These are phyloP conservation scores for Phocides pigmalion DNA, from an alignment of 1,140 invertebrate species.

Conservation along the genomic window DNA sequence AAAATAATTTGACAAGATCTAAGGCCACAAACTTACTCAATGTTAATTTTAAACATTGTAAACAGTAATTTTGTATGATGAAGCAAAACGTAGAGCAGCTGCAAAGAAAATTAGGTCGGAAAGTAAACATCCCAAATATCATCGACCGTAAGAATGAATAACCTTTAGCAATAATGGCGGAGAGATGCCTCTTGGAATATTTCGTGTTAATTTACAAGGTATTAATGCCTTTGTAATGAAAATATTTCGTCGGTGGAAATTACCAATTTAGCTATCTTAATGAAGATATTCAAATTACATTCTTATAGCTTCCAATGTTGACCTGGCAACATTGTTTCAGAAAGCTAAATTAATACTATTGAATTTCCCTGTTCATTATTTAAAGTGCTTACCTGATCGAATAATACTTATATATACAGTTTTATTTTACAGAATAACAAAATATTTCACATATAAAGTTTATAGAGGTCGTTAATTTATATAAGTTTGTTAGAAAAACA, in stretches of 20 bases:
- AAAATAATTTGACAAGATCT: too few species aligned
- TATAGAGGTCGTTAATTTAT: too few species aligned
- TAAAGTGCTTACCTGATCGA: not conserved
- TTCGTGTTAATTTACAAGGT: conserved; percentile 31
- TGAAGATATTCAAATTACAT: conserved; percentile 23
- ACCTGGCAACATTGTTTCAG: not conserved
- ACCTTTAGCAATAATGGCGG: conserved; percentile 15
- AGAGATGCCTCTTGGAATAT: conserved; percentile 26
- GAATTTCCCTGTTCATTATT: not conserved
- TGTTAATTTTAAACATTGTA: too few species aligned
- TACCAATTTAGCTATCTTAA: conserved; percentile 22
- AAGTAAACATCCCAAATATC: conserved; percentile 22
- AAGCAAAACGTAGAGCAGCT: not conserved
- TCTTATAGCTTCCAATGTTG: conserved; percentile 1
- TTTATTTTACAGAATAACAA: too few species aligned
- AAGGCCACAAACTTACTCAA: too few species aligned
- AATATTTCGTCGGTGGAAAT: conserved; percentile 31
- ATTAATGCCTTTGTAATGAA: conserved; percentile 31
- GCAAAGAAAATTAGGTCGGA: conserved; percentile 11
- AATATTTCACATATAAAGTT: too few species aligned
- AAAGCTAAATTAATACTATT: conserved; percentile 6
- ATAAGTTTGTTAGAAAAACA: too few species aligned
- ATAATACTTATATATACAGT: too few species aligned
- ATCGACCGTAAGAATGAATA: conserved; percentile 25
- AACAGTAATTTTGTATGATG: too few species aligned